Base-by-base conservation (phyloP, 1,140 invertebrate genomes). In the Cotesia glomerata region DNA sequence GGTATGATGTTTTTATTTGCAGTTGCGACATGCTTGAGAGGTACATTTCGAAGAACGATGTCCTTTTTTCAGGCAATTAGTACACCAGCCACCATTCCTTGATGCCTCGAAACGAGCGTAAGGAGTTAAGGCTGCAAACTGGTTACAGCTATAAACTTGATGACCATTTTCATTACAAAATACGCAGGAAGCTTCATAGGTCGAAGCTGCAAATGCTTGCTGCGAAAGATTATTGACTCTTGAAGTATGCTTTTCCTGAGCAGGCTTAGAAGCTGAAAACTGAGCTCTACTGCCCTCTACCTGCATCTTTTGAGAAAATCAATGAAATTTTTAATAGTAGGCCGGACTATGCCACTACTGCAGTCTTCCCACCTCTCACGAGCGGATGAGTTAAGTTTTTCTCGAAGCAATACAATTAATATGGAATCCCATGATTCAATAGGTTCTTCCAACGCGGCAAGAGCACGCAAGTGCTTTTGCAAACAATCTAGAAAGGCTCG, bases 381-480 rank as follows among this genome's bases (percentile, higher is more conserved):
- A 0, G 69, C 73, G 4, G 7, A 69, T 7, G 59, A 59, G 54
- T 77, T 68, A 18, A 78, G 39, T 56, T 76, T 76, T 26, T 52
- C 51, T 13, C 18, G 52, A 3, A 74, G 36, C 5, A 76, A 14
- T 14, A 75, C 66, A 35, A 81, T 75, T 8, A 81, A 73, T 35
- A 81, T 32, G 4, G 69, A 73, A 64, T 79, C 76, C 79, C 78
- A 82, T 3, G 76, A 49, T 8, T 74, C 26, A 7, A 76, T 66
- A 0, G 77, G 74, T 69, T 78, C 59, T 3, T 52, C 51, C 36
- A 77, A 59, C 13, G 63, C 39, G 9, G 69, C 36, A 5, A 82
- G 36, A 1, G 77, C 75, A 7, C 73, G 68, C 0, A 77, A 11
- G 69, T 80, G 72, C n/a, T n/a, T n/a, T n/a, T n/a, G n/a, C n/a